Conservation (phyloP, 2,888 invertebrate species). For the Cheilosia grossa region DNA sequence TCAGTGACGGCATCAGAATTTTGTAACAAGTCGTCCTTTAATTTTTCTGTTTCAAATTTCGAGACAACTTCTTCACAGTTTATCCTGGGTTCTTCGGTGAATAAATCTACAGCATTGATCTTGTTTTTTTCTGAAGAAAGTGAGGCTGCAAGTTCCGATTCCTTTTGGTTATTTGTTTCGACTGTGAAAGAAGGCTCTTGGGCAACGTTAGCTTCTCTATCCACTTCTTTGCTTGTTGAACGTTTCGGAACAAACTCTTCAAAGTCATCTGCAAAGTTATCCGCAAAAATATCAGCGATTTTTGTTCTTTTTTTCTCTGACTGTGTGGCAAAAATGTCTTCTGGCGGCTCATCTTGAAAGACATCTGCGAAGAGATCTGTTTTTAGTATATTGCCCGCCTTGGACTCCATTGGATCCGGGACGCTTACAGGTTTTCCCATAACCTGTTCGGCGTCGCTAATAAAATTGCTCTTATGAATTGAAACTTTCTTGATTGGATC, state of each 20-base stretch:
- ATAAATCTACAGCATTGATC: constrained; percentile 22
- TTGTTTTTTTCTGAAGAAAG: neutral
- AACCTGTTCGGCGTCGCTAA: neutral
- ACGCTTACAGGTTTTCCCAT: too few relatives aligned
- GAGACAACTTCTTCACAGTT: constrained; percentile 38
- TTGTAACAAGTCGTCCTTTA: neutral
- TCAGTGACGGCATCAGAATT: neutral
- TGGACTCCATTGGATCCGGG: neutral
- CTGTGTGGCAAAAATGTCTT: constrained; percentile 8
- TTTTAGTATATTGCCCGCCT: neutral
- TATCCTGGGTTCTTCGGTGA: constrained; percentile 47
- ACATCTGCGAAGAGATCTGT: constrained; percentile 28
- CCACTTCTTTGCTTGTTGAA: constrained; percentile 60
- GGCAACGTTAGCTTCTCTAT: neutral
- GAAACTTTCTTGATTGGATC: neutral
- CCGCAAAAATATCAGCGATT: constrained; percentile 45
- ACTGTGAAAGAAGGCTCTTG: neutral
- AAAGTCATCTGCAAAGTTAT: constrained; percentile 49
- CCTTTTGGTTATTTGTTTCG: neutral
- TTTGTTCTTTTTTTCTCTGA: constrained; percentile 1
- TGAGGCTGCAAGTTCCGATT: neutral
- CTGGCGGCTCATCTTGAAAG: constrained; percentile 15
- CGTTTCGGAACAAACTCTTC: constrained; percentile 66
- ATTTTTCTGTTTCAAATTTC: constrained; percentile 74
- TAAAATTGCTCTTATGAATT: neutral